phyloP scores from a whole-genome alignment of 2,113 vertebrate genomes.

The Myiagra hebetior region DNA sequence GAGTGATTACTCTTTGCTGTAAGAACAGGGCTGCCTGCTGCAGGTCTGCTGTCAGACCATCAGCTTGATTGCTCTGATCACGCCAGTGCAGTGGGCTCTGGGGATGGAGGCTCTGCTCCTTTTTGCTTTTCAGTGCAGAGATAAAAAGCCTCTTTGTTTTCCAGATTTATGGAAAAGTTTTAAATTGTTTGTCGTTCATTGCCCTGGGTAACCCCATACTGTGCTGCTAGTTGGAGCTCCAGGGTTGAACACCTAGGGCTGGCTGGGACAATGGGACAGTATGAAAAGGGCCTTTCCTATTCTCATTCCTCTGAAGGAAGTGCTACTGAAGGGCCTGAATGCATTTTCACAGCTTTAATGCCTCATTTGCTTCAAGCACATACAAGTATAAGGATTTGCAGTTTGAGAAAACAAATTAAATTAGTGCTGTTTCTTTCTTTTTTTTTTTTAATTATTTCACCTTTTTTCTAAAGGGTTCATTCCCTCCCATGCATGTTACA shows the following conservation, averaged over 20 bases:
- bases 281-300: background rate
- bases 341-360: background rate
- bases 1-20: background rate
- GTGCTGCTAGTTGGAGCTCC: background rate
- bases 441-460: background rate
- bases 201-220: background rate
- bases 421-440: background rate
- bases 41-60: background rate
- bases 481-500: background rate
- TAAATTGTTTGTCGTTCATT: background rate
- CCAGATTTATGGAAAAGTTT: conserved; percentile 51
- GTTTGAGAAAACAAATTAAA: conserved; percentile 60
- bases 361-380: conserved; percentile 8
- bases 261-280: background rate
- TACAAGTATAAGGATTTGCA: background rate
- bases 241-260: background rate
- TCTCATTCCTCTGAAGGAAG: background rate
- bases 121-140: background rate
- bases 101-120: background rate
- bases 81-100: background rate
- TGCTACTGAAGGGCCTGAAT: background rate
- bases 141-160: conserved; percentile 44
- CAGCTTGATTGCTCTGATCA: conserved; percentile 11
- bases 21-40: background rate
- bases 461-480: background rate